phyloP scores from a whole-genome alignment of 2,888 invertebrate genomes.

The Cerastoderma edule region DNA sequence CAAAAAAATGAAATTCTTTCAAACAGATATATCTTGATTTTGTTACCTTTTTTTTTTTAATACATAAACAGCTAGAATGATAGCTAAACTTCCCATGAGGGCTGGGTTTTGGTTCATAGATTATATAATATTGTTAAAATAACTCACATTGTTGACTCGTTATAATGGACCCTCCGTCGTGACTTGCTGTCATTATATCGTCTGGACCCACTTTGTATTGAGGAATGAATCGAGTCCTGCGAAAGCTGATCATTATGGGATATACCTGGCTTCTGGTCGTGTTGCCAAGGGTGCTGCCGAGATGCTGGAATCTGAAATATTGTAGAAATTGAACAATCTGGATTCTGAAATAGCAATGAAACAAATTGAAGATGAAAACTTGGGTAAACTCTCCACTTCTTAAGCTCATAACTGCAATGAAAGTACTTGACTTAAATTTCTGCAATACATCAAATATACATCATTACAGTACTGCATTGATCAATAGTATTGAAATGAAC shows the following conservation, averaged over 20 bases:
- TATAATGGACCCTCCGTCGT: conserved; percentile 41
- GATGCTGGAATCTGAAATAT: conserved; percentile 68
- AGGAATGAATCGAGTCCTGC: conserved; percentile 37
- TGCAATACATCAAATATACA: not conserved
- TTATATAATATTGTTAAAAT: not conserved
- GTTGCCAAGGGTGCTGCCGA: conserved; percentile 75
- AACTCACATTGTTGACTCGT: conserved; percentile 43
- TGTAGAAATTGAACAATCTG: not conserved
- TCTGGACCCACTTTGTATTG: conserved; percentile 16
- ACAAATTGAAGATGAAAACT: not conserved
- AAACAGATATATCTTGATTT: not conserved
- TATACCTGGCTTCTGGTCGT: conserved; percentile 52
- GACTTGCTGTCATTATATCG: conserved; percentile 15
- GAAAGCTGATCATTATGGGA: conserved; percentile 18
- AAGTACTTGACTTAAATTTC: not conserved
- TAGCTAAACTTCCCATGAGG: not conserved
- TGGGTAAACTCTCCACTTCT: not conserved
- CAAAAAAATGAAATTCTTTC: not conserved
- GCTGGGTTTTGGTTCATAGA: not conserved
- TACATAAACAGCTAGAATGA: not conserved
- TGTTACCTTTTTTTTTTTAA: not conserved
- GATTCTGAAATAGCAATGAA: not conserved
- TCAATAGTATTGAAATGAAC: no score
- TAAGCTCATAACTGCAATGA: not conserved
- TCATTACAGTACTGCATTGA: not conserved